Evolutionary conservation across 2,113 vertebrate genomes (phyloP).

Genomic region (Glareola pratincola): DNA sequence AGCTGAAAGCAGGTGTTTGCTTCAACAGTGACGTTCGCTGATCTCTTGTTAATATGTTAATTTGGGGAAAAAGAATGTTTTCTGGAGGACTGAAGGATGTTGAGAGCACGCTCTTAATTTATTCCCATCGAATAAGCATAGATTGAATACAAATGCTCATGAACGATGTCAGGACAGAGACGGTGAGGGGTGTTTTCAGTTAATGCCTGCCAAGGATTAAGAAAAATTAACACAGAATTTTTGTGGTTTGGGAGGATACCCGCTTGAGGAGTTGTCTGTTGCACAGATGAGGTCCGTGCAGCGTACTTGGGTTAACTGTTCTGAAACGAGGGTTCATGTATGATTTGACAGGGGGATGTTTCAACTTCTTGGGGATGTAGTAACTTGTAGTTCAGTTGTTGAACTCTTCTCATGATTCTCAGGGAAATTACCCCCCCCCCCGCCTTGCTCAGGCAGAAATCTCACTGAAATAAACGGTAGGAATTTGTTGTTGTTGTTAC

Average conservation of each 20-base stretch:
- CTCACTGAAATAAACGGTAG: background rate
- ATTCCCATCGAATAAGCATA: background rate
- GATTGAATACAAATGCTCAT: background rate
- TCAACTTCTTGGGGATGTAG: accelerated
- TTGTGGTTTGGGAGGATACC: background rate
- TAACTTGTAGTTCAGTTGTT: background rate
- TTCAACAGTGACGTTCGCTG: background rate
- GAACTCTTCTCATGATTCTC: background rate
- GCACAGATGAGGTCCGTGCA: background rate
- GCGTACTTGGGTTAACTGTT: background rate
- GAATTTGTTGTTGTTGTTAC: background rate
- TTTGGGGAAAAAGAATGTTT: background rate
- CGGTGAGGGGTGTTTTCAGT: background rate
- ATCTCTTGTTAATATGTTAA: background rate
- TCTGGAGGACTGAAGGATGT: background rate
- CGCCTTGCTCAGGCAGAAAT: background rate
- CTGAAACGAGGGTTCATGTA: background rate
- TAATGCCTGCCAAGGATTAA: constrained; percentile 10
- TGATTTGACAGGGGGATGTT: background rate
- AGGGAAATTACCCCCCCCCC: background rate
- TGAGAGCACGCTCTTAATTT: background rate
- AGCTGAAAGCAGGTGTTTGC: background rate
- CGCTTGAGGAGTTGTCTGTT: background rate
- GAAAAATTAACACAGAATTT: background rate
- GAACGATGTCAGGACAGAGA: background rate